phyloP scores from a whole-genome alignment of 1,140 invertebrate species.

The Ceratoteleas bidentatus region DNA sequence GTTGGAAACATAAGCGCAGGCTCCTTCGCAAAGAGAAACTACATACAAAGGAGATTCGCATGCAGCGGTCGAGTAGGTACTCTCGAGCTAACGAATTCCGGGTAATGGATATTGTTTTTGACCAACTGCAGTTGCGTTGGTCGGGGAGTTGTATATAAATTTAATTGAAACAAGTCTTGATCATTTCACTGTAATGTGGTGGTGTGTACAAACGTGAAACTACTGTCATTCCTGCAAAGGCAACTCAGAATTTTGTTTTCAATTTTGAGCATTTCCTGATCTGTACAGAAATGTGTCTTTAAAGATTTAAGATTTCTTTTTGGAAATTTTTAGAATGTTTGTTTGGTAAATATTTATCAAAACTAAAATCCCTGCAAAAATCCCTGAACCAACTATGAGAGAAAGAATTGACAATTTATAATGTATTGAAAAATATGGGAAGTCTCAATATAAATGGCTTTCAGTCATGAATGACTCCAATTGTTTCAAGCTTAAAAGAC shows the following conservation, averaged over 20 bases:
- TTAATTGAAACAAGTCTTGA: background rate
- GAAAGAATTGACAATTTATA: too few relatives aligned
- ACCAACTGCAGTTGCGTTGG: constrained; percentile 16
- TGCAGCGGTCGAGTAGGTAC: constrained; percentile 24
- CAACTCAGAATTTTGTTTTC: constrained; percentile 24
- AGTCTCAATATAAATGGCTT: background rate
- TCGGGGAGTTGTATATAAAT: background rate
- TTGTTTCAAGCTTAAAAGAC: constrained; percentile 3
- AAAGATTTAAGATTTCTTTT: background rate
- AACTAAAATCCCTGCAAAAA: too few relatives aligned
- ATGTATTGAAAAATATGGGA: too few relatives aligned
- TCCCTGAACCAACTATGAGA: too few relatives aligned
- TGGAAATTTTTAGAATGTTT: too few relatives aligned
- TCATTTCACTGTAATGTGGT: background rate
- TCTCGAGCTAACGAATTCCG: constrained; percentile 14
- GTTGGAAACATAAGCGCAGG: constrained; percentile 20
- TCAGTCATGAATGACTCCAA: background rate
- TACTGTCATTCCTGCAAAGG: constrained; percentile 44
- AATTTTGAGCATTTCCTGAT: constrained; percentile 3
- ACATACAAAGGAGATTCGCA: constrained; percentile 19
- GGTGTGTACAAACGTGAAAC: background rate
- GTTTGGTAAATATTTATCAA: too few relatives aligned
- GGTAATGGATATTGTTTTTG: constrained; percentile 34
- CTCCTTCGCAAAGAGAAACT: constrained; percentile 26
- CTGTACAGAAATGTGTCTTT: constrained; percentile 21